phyloP scores from a whole-genome alignment of 2,888 invertebrate genomes.

The Nephrotoma flavescens region DNA sequence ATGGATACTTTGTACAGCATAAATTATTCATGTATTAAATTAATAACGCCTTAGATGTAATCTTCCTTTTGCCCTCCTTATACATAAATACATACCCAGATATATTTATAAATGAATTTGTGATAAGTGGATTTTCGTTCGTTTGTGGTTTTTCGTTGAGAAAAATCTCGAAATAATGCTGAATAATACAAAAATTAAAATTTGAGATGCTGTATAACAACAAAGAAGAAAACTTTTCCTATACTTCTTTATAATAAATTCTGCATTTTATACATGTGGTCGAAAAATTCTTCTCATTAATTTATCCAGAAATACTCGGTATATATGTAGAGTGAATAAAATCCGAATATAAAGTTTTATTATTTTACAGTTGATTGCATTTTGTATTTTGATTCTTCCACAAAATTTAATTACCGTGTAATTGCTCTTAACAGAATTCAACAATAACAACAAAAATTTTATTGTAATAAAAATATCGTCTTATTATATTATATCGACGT shows the following conservation, averaged over 20 bases:
- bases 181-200: neutral
- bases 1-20: neutral
- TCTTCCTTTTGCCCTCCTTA: neutral
- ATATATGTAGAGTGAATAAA: neutral
- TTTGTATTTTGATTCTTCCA: neutral
- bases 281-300: neutral
- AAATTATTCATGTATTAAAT: neutral
- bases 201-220: neutral
- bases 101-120: neutral
- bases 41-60: neutral
- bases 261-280: neutral
- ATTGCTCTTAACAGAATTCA: neutral
- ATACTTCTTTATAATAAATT: neutral
- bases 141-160: neutral
- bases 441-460: neutral
- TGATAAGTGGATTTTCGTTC: neutral
- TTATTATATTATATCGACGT: neutral
- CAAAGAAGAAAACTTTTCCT: neutral
- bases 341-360: neutral
- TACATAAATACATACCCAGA: neutral
- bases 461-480: too few species aligned
- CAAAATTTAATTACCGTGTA: neutral
- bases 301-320: neutral
- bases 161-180: neutral
- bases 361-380: neutral